Base-by-base conservation (phyloP, 2,888 invertebrate genomes). In the Acanthosoma haemorrhoidale region DNA sequence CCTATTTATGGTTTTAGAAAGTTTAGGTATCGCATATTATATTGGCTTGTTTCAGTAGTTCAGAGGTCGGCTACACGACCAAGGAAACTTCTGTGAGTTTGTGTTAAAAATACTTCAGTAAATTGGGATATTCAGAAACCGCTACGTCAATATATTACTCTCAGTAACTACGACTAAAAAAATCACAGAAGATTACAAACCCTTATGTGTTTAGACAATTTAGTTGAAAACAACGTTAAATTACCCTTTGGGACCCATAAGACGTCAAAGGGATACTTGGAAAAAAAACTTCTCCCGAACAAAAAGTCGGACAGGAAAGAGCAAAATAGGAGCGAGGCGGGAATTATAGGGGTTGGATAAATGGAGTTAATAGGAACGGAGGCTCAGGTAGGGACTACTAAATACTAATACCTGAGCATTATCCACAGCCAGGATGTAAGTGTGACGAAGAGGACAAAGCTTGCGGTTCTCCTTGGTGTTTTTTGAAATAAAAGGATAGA, bases 261-360 rank as follows among this genome's bases (percentile, higher is more conserved):
- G 38, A 61, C 25, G 36, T 61, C 21, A 15, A 21, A 36, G 34
- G 36, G 16, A 58, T 25, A n/a, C 15, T 11, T 13, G 31, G 15
- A 31, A 34, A 32, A 61, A 61, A 61, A 61, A 61, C 34, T 18
- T 59, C 32, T 21, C 18, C 41, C 41, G 41, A 2, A 61, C 61
- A 61, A 61, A 61, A 61, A 61, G 61, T 21, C 4, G 18, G 36
- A 61, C 61, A 36, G 61, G 61, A 61, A 61, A 61, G 21, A 36
- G 61, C 61, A 32, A 61, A 61, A 61, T 61, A n/a, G 36, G 61
- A 61, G 25, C 36, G 34, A 21, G 32, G 36, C 34, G 32, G 3
- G 61, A 61, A 61, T 61, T 61, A 61, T 61, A 61, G 61, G 61
- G n/a, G 25, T n/a, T 21, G 36, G 61, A 61, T 61, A 61, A 61